These are phyloP conservation scores for Orthosia incerta DNA, from an alignment of 2,888 invertebrate species.

Conservation along the genomic window DNA sequence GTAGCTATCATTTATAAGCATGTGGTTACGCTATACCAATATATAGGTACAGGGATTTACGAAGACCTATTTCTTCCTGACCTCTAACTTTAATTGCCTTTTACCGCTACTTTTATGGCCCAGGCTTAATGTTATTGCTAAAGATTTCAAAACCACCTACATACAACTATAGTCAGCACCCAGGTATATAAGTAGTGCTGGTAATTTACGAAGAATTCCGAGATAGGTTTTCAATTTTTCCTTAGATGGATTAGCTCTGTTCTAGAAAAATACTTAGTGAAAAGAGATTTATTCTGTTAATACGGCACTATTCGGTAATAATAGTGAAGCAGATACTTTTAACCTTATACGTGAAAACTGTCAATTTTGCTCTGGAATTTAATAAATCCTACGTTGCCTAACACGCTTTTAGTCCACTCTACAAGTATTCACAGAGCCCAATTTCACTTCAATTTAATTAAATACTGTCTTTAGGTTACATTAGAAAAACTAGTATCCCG, in stretches of 20 bases:
- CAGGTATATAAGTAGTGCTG: not conserved
- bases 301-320: not conserved
- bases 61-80: conserved; percentile 21
- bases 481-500: conserved; percentile 30
- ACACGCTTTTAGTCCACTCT: not conserved
- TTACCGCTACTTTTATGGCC: conserved; percentile 56
- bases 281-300: not conserved
- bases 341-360: conserved; percentile 1
- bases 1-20: not conserved
- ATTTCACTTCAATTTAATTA: conserved; percentile 4
- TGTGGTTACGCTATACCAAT: not conserved
- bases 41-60: conserved; percentile 16
- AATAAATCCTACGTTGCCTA: not conserved
- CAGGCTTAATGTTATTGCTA: conserved; percentile 58
- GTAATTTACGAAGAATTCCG: not conserved
- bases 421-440: not conserved
- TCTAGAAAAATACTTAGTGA: not conserved
- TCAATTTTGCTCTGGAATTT: not conserved
- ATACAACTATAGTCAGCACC: not conserved
- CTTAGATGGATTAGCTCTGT: not conserved
- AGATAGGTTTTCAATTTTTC: not conserved
- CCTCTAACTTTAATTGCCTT: conserved; percentile 41
- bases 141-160: conserved; percentile 48
- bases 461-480: conserved; percentile 6
- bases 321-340: not conserved